Evolutionary conservation across 2,888 invertebrate species (phyloP).

Genomic region (Eristalis arbustorum): DNA sequence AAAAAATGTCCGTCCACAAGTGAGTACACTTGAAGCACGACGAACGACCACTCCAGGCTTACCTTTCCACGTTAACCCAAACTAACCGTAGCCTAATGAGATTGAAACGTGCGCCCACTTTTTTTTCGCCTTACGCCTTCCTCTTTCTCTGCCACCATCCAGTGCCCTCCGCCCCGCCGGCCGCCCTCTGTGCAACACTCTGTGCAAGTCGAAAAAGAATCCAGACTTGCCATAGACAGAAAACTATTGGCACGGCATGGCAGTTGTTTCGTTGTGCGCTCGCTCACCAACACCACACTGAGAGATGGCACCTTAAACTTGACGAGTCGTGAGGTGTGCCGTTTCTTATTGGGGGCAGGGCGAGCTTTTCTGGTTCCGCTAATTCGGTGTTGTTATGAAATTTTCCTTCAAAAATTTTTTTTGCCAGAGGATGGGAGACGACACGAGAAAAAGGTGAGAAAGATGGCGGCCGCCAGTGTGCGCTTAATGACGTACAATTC

Average conservation of each 20-base stretch:
- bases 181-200: conserved; percentile 22
- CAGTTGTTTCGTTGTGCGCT: conserved; percentile 12
- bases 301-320: conserved; percentile 44
- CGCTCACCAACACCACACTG: conserved; percentile 14
- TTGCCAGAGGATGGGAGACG: background rate
- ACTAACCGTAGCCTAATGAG: conserved; percentile 52
- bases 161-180: background rate
- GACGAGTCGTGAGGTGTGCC: conserved; percentile 4
- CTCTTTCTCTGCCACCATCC: background rate
- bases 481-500: conserved; percentile 21
- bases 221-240: conserved; percentile 67
- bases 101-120: conserved; percentile 60
- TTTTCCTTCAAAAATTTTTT: background rate
- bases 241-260: conserved; percentile 38
- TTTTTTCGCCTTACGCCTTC: conserved; percentile 1
- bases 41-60: conserved; percentile 18
- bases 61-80: conserved; percentile 19
- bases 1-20: background rate
- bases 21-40: conserved; percentile 25
- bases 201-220: conserved; percentile 34
- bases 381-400: conserved; percentile 4
- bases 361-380: conserved; percentile 5
- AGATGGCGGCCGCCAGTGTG: conserved; percentile 37
- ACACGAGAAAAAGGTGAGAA: background rate
- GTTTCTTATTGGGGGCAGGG: background rate